These are phyloP conservation scores for Larimichthys polyactis DNA, from an alignment of 2,113 vertebrate genomes.

Conservation along the genomic window DNA sequence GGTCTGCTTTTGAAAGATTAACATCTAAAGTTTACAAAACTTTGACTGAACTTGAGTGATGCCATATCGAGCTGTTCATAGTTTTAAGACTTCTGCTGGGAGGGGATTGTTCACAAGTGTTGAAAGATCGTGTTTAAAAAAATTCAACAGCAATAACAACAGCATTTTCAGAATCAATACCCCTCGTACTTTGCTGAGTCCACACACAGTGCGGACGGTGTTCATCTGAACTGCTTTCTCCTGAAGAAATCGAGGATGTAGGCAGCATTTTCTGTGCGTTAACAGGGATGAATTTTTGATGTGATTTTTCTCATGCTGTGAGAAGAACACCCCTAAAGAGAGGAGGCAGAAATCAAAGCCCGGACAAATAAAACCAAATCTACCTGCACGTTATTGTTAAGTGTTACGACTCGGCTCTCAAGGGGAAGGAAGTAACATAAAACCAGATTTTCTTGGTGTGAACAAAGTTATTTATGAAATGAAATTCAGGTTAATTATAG, in stretches of 20 bases:
- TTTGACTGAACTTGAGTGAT: background rate
- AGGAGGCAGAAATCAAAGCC: background rate
- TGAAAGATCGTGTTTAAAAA: background rate
- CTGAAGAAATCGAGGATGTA: background rate
- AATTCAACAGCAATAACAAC: background rate
- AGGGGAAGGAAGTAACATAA: too few species aligned
- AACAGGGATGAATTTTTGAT: conserved; percentile 10
- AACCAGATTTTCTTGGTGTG: too few species aligned
- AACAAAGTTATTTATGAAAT: too few species aligned
- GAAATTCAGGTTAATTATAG: too few species aligned
- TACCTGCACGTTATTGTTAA: background rate
- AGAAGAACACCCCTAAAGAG: background rate
- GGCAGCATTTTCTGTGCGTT: background rate
- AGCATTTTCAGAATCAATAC: background rate
- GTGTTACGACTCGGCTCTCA: too few species aligned
- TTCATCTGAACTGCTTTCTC: background rate
- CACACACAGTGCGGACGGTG: background rate
- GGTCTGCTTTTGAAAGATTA: background rate
- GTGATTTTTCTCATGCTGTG: background rate
- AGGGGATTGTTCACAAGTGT: background rate
- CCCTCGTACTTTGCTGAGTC: background rate
- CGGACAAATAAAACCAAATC: background rate
- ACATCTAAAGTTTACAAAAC: background rate
- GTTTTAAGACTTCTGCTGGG: conserved; percentile 20
- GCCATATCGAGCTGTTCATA: background rate